Base-by-base conservation (phyloP, 2,797 vertebrate genomes). In the Xiphorhynchus erythropygius region DNA sequence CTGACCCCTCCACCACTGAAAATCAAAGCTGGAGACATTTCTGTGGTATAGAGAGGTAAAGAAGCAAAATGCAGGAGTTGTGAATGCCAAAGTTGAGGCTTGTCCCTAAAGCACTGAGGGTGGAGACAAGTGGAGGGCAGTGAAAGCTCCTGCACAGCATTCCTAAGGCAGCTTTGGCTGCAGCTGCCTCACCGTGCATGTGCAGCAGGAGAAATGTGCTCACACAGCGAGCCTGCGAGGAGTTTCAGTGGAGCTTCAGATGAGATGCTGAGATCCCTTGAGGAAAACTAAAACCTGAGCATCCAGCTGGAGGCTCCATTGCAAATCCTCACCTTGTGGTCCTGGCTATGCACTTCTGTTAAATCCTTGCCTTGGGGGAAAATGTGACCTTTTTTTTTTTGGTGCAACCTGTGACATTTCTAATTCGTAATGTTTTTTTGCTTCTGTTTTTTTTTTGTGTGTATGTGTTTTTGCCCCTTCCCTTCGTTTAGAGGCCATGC, bases 401-500 rank as follows among this genome's bases (percentile, higher is more conserved):
- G 28, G 74, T 89, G 79, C 67, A 93, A 87, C 93, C 68, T 62
- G 33, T 69, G 70, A 76, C 47, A 18, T 47, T 75, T 83, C 93
- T 98, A 98, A 99, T 94, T 90, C 94, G 59, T 87, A 70, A 92
- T 97, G 23, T 96, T 97, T 96, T 96, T 95, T 93, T 50, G 63
- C 33, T 86, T 86, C 50, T 89, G 35, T 6, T 60, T n/a, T 59
- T 47, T 39, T 59, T 47, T 1, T 84, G 1, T 50, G 2, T 92
- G 28, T 94, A 64, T 95, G 73, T 97, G 69, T 96, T 90, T 95
- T 92, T 95, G 83, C 86, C 70, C 90, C 95, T 95, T 97, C 97
- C 97, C 97, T 97, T 97, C 97, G 98, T 97, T 96, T 98, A 99
- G 99, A 99, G 97, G 97, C 98, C 93, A 98, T 99, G 96, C 99